Evolutionary conservation across 2,888 invertebrate genomes (phyloP), one percentile per base, ranked within the genome.

Genomic region (Carabus problematicus): DNA sequence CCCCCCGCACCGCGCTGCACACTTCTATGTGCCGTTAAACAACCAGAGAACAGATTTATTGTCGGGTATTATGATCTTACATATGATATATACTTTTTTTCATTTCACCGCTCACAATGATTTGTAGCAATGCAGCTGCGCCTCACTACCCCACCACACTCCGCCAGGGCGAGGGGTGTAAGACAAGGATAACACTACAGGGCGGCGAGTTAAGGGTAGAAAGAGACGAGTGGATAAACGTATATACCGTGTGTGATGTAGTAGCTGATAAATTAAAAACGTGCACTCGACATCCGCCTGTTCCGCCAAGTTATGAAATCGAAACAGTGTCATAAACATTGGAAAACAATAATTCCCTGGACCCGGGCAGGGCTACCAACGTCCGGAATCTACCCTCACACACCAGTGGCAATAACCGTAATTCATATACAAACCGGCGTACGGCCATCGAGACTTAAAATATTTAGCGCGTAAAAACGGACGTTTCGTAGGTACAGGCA

Each of bases 201-300:
- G 29, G 6, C 29, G 2, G 2, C 6, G 29, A n/a, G 29, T 29
- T 29, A 29, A 29, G 29, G 29, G 29, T 29, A 29, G 29, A 29
- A 78, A 18, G 16, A 39, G 16, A 14, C 60, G 66, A 64, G 73
- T 73, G 72, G 71, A 72, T 71, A 72, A 64, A 68, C 70, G 70
- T 70, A 52, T 12, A 11, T 18, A 12, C 12, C 12, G 9, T 74
- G 73, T 74, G 73, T 76, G 76, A 75, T 75, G 73, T 82, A 82
- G 79, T 78, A 79, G 79, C 79, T 79, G 82, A 83, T 83, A 83
- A 82, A 83, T 83, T 82, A 83, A 82, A 82, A 82, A 82, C 81
- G 81, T 80, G 79, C 80, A 78, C 78, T 77, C 76, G 75, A 74
- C 74, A 75, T 74, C 75, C 77, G 16, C 77, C 75, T 75, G 77